Conservation (phyloP, 35 echinoderm and acorn worm species). For the Apostichopus californicus region DNA sequence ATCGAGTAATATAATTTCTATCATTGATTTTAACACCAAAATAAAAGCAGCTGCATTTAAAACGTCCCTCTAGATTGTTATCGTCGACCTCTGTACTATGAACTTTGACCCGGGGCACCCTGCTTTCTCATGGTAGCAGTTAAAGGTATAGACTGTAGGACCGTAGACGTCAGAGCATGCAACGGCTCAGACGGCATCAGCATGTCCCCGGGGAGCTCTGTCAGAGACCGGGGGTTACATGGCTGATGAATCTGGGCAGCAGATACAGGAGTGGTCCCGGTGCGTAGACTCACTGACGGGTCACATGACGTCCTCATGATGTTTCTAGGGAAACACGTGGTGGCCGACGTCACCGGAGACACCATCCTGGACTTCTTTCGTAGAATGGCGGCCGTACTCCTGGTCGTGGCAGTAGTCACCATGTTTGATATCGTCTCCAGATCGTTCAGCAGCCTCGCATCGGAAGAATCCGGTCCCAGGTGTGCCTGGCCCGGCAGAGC, state of each 20-base stretch:
- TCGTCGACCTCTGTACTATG: background rate
- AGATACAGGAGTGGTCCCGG: background rate
- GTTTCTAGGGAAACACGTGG: background rate
- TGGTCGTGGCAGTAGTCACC: background rate
- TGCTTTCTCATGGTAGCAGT: conserved; percentile 37
- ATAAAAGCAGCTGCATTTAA: too few species aligned
- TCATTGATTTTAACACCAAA: too few species aligned
- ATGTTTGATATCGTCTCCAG: conserved; percentile 44
- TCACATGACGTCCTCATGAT: background rate
- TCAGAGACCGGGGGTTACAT: background rate
- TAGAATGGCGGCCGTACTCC: conserved; percentile 31
- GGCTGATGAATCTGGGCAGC: conserved; percentile 18
- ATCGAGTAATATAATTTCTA: too few species aligned
- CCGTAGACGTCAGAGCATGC: conserved; percentile 18
- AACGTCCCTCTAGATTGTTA: too few species aligned
- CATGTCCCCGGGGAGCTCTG: conserved; percentile 46
- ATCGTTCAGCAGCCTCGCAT: conserved; percentile 17
- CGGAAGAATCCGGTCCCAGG: background rate
- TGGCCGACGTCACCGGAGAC: background rate
- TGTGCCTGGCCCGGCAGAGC: conserved; percentile 22
- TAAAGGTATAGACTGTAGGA: conserved; percentile 55
- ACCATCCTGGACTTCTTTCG: conserved; percentile 21
- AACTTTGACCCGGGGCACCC: background rate
- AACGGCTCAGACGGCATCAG: conserved; percentile 50
- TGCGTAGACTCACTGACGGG: background rate